A percentile compares a stretch with the other conserved stretches of the same genome.
phyloP scores from a whole-genome alignment of 1,140 invertebrate genomes.

The Thaumetopoea pityocampa region DNA sequence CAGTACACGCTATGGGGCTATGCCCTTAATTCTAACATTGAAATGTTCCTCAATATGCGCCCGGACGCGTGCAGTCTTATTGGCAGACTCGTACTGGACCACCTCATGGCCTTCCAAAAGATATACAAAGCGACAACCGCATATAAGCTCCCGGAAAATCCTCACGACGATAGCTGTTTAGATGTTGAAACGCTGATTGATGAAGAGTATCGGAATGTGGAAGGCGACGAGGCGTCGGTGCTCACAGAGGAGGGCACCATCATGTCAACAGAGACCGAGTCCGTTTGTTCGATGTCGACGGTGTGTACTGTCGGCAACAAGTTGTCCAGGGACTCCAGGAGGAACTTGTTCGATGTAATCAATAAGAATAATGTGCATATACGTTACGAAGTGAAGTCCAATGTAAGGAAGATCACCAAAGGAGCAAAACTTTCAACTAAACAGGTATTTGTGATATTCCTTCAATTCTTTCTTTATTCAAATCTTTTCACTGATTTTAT shows the following conservation, averaged over 20 bases:
- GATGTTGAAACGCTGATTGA: conserved; percentile 63
- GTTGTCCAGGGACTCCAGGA: conserved; percentile 50
- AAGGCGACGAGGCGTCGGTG: conserved; percentile 57
- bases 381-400: conserved; percentile 64
- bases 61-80: conserved; percentile 76
- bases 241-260: conserved; percentile 57
- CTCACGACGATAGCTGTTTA: conserved; percentile 51
- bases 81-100: conserved; percentile 74
- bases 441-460: too few species aligned
- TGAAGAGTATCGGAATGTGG: conserved; percentile 68
- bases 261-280: conserved; percentile 57
- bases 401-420: conserved; percentile 69
- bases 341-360: conserved; percentile 68
- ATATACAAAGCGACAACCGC: conserved; percentile 58
- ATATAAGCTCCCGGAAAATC: conserved; percentile 45
- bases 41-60: conserved; percentile 77
- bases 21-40: conserved; percentile 73
- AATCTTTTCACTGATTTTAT: too few species aligned
- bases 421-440: conserved; percentile 68
- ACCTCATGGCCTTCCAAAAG: conserved; percentile 72
- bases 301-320: conserved; percentile 54
- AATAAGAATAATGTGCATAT: conserved; percentile 63
- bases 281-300: conserved; percentile 57
- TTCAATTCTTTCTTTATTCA: too few species aligned
- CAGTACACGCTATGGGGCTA: conserved; percentile 78